Percentiles rank a stretch among this genome's conserved stretches.
These are phyloP conservation scores for Cecropterus lyciades DNA, from an alignment of 1,140 invertebrate species.

Conservation along the genomic window DNA sequence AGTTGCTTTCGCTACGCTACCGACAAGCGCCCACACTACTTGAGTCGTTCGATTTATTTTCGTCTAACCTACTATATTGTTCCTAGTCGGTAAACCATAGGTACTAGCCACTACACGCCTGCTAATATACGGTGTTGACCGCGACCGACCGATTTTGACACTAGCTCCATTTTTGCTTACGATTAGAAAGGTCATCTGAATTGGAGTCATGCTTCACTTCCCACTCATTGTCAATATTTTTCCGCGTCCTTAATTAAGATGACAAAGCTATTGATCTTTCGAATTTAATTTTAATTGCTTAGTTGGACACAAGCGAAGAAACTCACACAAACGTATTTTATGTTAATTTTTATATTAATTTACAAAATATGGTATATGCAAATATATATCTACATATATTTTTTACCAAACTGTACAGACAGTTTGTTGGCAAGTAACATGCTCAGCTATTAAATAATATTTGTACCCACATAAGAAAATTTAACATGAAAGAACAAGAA, in stretches of 20 bases:
- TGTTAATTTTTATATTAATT: too few species aligned
- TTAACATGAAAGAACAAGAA: too few species aligned
- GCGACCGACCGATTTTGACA: constrained; percentile 43
- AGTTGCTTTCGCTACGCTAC: constrained; percentile 60
- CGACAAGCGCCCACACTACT: constrained; percentile 51
- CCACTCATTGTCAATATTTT: not conserved
- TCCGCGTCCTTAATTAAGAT: not conserved
- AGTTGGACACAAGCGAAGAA: too few species aligned
- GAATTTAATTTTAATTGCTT: not conserved
- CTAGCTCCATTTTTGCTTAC: constrained; percentile 26
- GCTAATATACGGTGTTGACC: constrained; percentile 47
- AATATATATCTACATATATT: too few species aligned
- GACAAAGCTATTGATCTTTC: not conserved
- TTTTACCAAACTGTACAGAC: too few species aligned
- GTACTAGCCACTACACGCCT: constrained; percentile 43
- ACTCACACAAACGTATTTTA: too few species aligned
- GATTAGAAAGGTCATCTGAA: not conserved
- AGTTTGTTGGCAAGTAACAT: too few species aligned
- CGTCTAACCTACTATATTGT: constrained; percentile 52
- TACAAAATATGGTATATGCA: too few species aligned
- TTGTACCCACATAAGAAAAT: too few species aligned
- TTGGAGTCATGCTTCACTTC: not conserved
- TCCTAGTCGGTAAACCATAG: constrained; percentile 55
- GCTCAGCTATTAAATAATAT: too few species aligned
- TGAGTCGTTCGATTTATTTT: constrained; percentile 62